These are phyloP conservation scores for Engystomops pustulosus DNA, from an alignment of 2,113 vertebrate genomes.

Conservation along the genomic window DNA sequence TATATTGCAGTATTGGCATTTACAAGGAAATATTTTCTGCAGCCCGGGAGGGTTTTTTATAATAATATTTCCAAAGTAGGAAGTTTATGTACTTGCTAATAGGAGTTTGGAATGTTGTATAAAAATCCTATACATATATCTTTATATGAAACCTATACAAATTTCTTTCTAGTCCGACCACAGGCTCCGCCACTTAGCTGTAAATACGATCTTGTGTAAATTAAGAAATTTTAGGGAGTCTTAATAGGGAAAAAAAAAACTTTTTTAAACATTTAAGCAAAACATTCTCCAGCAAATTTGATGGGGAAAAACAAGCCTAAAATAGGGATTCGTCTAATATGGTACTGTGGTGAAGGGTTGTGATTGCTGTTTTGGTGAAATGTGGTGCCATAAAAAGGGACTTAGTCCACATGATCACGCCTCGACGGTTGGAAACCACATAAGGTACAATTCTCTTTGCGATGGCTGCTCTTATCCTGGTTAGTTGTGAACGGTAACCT, in stretches of 20 bases:
- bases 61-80: conserved; percentile 27
- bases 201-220: conserved; percentile 58
- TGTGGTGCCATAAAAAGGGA: conserved; percentile 35
- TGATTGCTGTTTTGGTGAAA: conserved; percentile 21
- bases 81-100: conserved; percentile 29
- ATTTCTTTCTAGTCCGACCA: conserved; percentile 19
- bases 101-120: conserved; percentile 19
- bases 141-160: neutral
- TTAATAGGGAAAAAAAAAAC: conserved; percentile 28
- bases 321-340: neutral
- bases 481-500: neutral
- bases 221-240: conserved; percentile 40
- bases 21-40: conserved; percentile 24
- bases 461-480: neutral
- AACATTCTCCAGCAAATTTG: conserved; percentile 26
- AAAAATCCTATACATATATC: conserved; percentile 33
- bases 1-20: conserved; percentile 38
- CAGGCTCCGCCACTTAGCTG: conserved; percentile 44
- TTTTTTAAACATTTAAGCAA: conserved; percentile 41
- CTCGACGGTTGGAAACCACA: neutral
- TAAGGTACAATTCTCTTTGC: neutral
- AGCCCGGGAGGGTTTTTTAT: neutral
- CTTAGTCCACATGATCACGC: neutral
- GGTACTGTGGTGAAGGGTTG: neutral
- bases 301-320: neutral